Evolutionary conservation across 2,113 vertebrate species (phyloP), one percentile per base, ranked within the genome.

Genomic region (Epinephelus lanceolatus): DNA sequence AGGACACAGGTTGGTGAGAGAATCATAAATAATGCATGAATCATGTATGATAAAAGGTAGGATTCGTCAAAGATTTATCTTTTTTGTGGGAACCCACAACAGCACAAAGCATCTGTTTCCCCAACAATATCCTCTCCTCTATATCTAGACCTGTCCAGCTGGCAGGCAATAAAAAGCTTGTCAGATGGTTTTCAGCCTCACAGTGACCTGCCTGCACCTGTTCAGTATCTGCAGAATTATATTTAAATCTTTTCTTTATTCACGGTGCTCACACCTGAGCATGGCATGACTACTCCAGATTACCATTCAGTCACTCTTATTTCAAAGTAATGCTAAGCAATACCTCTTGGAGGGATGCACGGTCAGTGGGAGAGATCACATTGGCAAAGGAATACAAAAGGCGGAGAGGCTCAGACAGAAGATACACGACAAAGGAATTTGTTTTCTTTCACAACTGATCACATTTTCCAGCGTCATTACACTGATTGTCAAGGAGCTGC

Each of bases 391-490:
- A 68, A 27, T 17, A 8, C 3, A 30, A 42, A 60, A 60, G 42
- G 7, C 2, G 0, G 7, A 15, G 15, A 52, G 51, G 18, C 52
- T 55, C 23, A 42, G n/a, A 37, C 15, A 52, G 42, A 5, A 80
- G 75, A 45, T 52, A 15, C 47, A 63, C 49, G 52, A 74, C 53
- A 52, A 49, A 78, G 13, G 56, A 52, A 45, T 83, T 40, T 30
- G 51, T 47, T 74, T 55, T 70, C 13, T 84, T 25, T 33, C 30
- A 60, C 52, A 49, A 53, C 4, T 18, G 55, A 40, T 72, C 63
- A 76, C 8, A 71, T 79, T 82, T 78, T 82, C 87, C 69, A 82
- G 66, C 57, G 55, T 4, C 5, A 33, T 68, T 25, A 62, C 52
- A 56, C 53, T 37, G 40, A 82, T 71, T 19, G 61, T 30, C 68